Base-by-base conservation (phyloP, 2,113 vertebrate species). In the Chrysemys picta region DNA sequence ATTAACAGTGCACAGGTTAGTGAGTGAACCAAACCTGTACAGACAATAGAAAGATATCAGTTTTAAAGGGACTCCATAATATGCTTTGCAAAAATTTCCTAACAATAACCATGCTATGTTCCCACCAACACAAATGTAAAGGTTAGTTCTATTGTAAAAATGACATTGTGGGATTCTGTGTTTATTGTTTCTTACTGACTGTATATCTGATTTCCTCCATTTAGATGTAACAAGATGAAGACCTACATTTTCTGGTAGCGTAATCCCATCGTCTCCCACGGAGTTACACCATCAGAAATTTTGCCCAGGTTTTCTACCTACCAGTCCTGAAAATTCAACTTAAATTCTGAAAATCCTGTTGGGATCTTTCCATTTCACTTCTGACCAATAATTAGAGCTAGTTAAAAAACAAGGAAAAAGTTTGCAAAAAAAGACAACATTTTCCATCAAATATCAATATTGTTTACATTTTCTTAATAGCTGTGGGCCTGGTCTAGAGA, bases 1-100 rank as follows among this genome's bases (percentile, higher is more conserved):
- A 1, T 31, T 49, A 84, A 88, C 0, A 25, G 1, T 47, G 52
- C 87, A 80, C 57, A 31, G 12, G 2, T 0, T 29, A 57, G 25
- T 93, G 42, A 29, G 8, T 29, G 3, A 90, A 83, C 79, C 83
- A 3, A 87, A 38, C 3, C 45, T 85, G 45, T 45, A 45, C 45
- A 89, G 19, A 1, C 7, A 88, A 65, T 1, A 1, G 5, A 91
- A 87, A 69, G 35, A 13, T 1, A 1, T 3, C 45, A 1, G 31
- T 87, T 69, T 93, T 59, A 62, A 59, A 17, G 6, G 1, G 27
- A 82, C 31, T 0, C 1, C 9, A 12, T 85, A 84, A 69, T 69
- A 65, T 8, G 49, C 4, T 35, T 72, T 75, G 0, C 27, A 65
- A 65, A 31, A 17, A 8, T n/a, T 65, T n/a, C 54, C 2, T 31